Evolutionary conservation across 2,113 vertebrate genomes (phyloP), one percentile per base, ranked within the genome.

Genomic region (Melozone crissalis): DNA sequence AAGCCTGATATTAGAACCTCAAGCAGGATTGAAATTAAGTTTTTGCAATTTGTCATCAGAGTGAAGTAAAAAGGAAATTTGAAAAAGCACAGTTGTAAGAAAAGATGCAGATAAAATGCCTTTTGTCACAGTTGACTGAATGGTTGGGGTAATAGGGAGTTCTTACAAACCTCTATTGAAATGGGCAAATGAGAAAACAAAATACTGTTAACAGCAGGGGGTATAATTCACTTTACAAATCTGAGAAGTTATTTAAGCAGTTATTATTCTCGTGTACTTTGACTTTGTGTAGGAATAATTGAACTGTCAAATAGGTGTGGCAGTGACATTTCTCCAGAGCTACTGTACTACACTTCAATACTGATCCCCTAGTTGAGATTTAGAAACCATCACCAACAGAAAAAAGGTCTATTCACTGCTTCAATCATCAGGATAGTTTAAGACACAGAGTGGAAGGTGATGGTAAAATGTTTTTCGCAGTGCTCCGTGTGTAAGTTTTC

Each of bases 401-500:
- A 75, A 33, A 46, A 30, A 41, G 26, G 2, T 66, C 37, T 79
- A 3, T 87, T 83, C 22, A 76, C 57, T 94, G 82, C 87, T 96
- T 94, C 84, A 71, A 79, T 73, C 79, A 33, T 88, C 10, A 46
- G 16, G 13, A 21, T 84, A 80, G 68, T 80, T 95, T 94, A 94
- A 82, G 79, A 62, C 54, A 49, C 46, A 52, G 74, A n/a, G 49
- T 33, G 27, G 68, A 95, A 96, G 91, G 73, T 81, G 68, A 95
- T 96, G 91, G 73, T 81, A 74, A 93, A 74, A 78, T 20, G 37
- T 66, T 51, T 80, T 94, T 89, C 43, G 44, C 47, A 75, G 71
- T 94, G 73, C 62, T 95, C 62, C 84, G 47, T 95, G 57, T 87
- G 47, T 76, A 52, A 93, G 91, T 97, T 97, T 92, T 96, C 87